A percentile compares a stretch with the other conserved stretches of the same genome.
phyloP scores from a whole-genome alignment of 2,888 invertebrate genomes.

The Leptinotarsa juncta region DNA sequence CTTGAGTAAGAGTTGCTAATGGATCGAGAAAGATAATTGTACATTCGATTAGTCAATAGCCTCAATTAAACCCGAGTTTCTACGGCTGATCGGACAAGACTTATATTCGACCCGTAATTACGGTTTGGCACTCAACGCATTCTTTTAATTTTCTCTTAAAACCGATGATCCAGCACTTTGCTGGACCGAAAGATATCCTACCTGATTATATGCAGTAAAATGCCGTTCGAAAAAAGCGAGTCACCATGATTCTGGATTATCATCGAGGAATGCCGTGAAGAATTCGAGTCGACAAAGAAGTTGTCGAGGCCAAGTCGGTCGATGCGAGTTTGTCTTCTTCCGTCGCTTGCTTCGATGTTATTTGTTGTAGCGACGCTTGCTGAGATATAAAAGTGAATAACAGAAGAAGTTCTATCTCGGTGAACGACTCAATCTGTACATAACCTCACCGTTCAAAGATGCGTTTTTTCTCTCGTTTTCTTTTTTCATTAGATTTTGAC shows the following conservation, averaged over 20 bases:
- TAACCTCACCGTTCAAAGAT: background rate
- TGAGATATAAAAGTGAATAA: background rate
- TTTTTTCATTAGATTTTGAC: too few relatives aligned
- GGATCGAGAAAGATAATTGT: conserved; percentile 44
- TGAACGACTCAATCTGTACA: background rate
- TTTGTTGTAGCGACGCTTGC: conserved; percentile 1
- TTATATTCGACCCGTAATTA: conserved; percentile 53
- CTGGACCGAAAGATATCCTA: conserved; percentile 55
- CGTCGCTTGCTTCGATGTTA: conserved; percentile 44
- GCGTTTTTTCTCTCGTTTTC: too few relatives aligned
- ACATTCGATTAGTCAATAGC: conserved; percentile 51
- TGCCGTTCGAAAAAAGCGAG: conserved; percentile 48
- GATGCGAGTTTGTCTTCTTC: conserved; percentile 32
- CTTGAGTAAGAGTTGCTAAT: conserved; percentile 41
- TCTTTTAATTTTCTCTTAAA: conserved; percentile 62
- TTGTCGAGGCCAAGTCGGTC: conserved; percentile 39
- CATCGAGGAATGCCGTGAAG: conserved; percentile 58
- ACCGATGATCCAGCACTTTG: conserved; percentile 64
- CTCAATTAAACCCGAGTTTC: conserved; percentile 48
- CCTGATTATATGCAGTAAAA: conserved; percentile 59
- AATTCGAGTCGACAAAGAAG: conserved; percentile 50
- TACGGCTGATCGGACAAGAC: conserved; percentile 14
- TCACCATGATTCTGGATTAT: conserved; percentile 60
- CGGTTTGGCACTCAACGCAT: conserved; percentile 55
- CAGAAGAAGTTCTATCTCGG: background rate